phyloP scores from a whole-genome alignment of 2,797 vertebrate genomes.

The Acanthopagrus latus region DNA sequence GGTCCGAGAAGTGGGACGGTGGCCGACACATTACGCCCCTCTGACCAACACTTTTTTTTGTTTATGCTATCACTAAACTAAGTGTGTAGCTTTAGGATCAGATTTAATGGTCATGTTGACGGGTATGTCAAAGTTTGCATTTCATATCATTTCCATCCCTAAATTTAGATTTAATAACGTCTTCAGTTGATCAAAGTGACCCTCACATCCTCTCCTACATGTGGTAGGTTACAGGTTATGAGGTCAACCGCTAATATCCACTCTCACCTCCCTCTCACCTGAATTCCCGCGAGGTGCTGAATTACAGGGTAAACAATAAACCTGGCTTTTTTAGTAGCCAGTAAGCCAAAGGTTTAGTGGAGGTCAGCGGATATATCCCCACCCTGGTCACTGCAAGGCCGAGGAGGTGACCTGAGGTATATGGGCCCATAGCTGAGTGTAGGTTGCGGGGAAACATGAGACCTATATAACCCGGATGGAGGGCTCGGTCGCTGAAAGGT shows the following conservation, averaged over 20 bases:
- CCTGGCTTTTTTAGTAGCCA: conserved; percentile 35
- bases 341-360: conserved; percentile 63
- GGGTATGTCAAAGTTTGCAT: too few relatives aligned
- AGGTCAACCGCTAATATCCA: conserved; percentile 43
- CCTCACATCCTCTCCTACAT: background rate
- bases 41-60: too few relatives aligned
- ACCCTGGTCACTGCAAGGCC: conserved; percentile 36
- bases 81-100: too few relatives aligned
- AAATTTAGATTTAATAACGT: background rate
- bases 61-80: too few relatives aligned
- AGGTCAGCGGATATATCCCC: conserved; percentile 58
- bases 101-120: too few relatives aligned
- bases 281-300: conserved; percentile 29
- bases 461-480: conserved; percentile 35
- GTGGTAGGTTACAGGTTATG: conserved; percentile 25
- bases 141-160: background rate
- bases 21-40: too few relatives aligned
- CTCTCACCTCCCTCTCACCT: conserved; percentile 40
- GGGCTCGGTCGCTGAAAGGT: conserved; percentile 57
- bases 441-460: conserved; percentile 61
- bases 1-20: too few relatives aligned
- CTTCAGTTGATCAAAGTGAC: conserved; percentile 17
- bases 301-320: conserved; percentile 58
- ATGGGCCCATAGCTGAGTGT: conserved; percentile 33
- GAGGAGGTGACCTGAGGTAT: conserved; percentile 53